These are phyloP conservation scores for Nannospalax galili DNA, from an alignment of 2,113 vertebrate genomes.

Conservation along the genomic window DNA sequence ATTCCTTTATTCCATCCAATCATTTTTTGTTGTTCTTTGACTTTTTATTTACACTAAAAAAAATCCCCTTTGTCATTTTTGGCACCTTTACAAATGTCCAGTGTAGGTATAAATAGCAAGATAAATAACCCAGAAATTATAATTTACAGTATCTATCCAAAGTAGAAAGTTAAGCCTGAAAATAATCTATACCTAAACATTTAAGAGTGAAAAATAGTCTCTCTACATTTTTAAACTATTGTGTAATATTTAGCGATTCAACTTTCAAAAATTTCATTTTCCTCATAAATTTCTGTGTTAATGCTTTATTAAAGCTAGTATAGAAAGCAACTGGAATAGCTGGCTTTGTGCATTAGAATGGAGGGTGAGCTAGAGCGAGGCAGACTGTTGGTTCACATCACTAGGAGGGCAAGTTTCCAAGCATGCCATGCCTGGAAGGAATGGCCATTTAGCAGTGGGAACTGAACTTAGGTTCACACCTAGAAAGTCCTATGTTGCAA, in stretches of 20 bases:
- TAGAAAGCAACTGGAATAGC: neutral
- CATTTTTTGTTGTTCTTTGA: constrained; percentile 21
- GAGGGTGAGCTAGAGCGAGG: neutral
- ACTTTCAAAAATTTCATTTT: constrained; percentile 26
- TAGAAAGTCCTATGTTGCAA: constrained; percentile 28
- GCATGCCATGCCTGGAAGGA: neutral
- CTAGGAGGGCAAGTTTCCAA: neutral
- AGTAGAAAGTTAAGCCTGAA: constrained; percentile 18
- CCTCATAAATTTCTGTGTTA: neutral
- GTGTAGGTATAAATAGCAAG: constrained; percentile 28
- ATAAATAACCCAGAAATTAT: neutral
- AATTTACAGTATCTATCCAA: neutral
- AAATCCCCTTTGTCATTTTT: constrained; percentile 24
- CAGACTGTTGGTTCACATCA: neutral
- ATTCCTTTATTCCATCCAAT: neutral
- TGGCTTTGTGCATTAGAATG: neutral
- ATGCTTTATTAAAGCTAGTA: constrained; percentile 40
- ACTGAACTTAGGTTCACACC: constrained; percentile 40
- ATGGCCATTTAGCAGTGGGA: neutral
- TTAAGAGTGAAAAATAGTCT: neutral
- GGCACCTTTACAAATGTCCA: neutral
- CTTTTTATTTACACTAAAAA: constrained; percentile 14
- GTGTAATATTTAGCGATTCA: neutral
- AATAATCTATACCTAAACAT: neutral
- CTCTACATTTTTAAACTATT: constrained; percentile 25